phyloP scores from a whole-genome alignment of 2,113 vertebrate species.

The Sturnira hondurensis region DNA sequence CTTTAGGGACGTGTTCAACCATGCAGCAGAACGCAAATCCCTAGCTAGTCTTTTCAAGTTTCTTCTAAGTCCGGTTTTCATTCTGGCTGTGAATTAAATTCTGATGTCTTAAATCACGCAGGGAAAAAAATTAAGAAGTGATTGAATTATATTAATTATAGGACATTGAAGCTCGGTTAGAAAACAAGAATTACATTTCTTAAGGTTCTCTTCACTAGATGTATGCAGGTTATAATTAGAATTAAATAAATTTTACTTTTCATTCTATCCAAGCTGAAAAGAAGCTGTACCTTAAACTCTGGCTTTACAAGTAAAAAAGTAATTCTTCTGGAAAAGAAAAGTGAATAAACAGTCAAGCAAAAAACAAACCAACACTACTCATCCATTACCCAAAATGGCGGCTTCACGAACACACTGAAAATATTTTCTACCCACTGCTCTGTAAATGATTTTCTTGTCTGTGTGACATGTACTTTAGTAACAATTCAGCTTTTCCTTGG shows the following conservation, averaged over 20 bases:
- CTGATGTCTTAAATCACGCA: constrained; percentile 34
- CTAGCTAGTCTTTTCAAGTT: constrained; percentile 37
- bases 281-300: constrained; percentile 20
- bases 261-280: constrained; percentile 34
- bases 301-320: constrained; percentile 37
- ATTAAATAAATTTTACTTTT: constrained; percentile 39
- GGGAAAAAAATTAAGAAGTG: neutral
- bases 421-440: constrained; percentile 34
- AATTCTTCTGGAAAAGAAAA: neutral
- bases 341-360: constrained; percentile 7
- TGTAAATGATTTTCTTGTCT: constrained; percentile 49
- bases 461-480: constrained; percentile 46
- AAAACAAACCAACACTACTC: neutral
- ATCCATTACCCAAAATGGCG: neutral
- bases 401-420: constrained; percentile 23
- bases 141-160: constrained; percentile 55
- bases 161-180: neutral
- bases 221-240: constrained; percentile 10
- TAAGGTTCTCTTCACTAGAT: constrained; percentile 43
- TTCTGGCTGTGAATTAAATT: constrained; percentile 52
- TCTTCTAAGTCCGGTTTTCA: constrained; percentile 42
- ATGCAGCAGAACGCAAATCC: constrained; percentile 45
- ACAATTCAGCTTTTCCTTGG: constrained; percentile 56
- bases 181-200: constrained; percentile 50
- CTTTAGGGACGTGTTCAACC: constrained; percentile 33